phyloP scores from a whole-genome alignment of 2,888 invertebrate genomes.

The Acanthoscelides obtectus region DNA sequence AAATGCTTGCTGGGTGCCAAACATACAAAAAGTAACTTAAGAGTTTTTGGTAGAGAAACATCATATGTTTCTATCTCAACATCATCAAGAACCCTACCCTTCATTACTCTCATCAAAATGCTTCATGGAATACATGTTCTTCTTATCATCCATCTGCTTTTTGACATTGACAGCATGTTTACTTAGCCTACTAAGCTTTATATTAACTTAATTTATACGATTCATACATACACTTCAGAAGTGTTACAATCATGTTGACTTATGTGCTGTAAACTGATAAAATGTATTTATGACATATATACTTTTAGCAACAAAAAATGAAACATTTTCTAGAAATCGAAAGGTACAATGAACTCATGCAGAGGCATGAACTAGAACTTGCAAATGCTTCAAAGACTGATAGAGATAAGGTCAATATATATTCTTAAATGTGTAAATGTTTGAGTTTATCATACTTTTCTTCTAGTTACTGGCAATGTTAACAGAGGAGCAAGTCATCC shows the following conservation, averaged over 20 bases:
- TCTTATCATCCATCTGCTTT: conserved; percentile 5
- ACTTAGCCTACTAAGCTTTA: neutral
- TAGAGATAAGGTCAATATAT: conserved; percentile 51
- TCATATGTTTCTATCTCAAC: too few relatives aligned
- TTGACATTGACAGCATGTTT: neutral
- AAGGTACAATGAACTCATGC: conserved; percentile 58
- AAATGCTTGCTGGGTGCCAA: too few relatives aligned
- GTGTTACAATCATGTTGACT: neutral
- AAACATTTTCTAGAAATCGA: conserved; percentile 56
- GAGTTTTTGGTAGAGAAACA: too few relatives aligned
- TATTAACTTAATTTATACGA: conserved; percentile 4
- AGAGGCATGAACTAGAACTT: conserved; percentile 61
- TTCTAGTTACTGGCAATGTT: conserved; percentile 52
- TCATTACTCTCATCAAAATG: too few relatives aligned
- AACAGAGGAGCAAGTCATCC: conserved; percentile 58
- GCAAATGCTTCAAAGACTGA: conserved; percentile 60
- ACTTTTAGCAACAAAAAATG: conserved; percentile 50
- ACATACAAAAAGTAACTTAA: too few relatives aligned
- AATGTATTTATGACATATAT: neutral
- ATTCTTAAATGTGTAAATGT: conserved; percentile 4
- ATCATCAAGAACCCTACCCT: too few relatives aligned
- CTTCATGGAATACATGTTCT: too few relatives aligned
- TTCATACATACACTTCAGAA: conserved; percentile 5
- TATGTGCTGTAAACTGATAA: neutral
- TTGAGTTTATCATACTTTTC: neutral